Percentiles rank a stretch among this genome's conserved stretches.
phyloP scores from a whole-genome alignment of 2,888 invertebrate genomes.

The Drosophila meridionalis region DNA sequence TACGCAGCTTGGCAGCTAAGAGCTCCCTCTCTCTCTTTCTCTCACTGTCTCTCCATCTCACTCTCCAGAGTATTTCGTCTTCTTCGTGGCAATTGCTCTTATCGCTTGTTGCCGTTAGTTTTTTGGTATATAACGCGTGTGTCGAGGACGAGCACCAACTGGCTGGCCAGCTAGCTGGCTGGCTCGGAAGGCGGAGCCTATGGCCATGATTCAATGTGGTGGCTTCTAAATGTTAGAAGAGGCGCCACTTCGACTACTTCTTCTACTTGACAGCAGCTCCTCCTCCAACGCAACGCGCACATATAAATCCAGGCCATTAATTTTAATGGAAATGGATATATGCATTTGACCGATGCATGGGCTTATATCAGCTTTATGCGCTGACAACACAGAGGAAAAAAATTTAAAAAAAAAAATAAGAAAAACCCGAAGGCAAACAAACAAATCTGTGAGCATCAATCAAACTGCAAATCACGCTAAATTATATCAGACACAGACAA shows the following conservation, averaged over 20 bases:
- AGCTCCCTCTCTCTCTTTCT: neutral
- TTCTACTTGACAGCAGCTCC: slow-evolving; percentile 17
- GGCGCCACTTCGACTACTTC: slow-evolving; percentile 18
- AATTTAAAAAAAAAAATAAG: slow-evolving; percentile 6
- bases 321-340: slow-evolving; percentile 67
- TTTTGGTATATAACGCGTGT: slow-evolving; percentile 74
- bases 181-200: slow-evolving; percentile 70
- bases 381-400: slow-evolving; percentile 9
- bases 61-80: slow-evolving; percentile 41
- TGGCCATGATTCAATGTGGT: slow-evolving; percentile 34
- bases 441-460: slow-evolving; percentile 57
- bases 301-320: slow-evolving; percentile 69
- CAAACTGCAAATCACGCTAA: slow-evolving; percentile 66
- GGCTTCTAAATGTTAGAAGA: slow-evolving; percentile 32
- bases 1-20: neutral
- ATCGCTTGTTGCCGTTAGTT: slow-evolving; percentile 65
- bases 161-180: slow-evolving; percentile 49
- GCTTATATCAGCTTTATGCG: slow-evolving; percentile 29
- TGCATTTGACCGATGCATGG: slow-evolving; percentile 39
- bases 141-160: slow-evolving; percentile 50
- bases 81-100: slow-evolving; percentile 64
- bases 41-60: neutral
- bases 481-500: slow-evolving; percentile 60
- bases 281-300: slow-evolving; percentile 9
- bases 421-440: slow-evolving; percentile 10